These are phyloP conservation scores for Ooceraea biroi DNA, from an alignment of 1,140 invertebrate species.

Conservation along the genomic window DNA sequence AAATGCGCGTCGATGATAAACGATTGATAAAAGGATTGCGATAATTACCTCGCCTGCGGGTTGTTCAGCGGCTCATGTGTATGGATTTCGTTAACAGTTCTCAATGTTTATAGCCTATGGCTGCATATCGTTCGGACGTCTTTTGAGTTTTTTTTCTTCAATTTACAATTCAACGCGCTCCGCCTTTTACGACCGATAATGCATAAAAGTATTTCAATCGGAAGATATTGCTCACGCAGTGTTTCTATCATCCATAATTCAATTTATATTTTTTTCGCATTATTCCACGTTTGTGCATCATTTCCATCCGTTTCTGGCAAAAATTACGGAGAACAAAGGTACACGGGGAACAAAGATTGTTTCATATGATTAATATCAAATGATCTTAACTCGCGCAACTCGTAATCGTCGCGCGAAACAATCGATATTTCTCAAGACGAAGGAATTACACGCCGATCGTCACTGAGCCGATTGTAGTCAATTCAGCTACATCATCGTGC, in stretches of 20 bases:
- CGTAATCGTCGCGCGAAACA: background rate
- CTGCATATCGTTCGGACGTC: background rate
- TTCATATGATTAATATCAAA: background rate
- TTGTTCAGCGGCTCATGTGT: background rate
- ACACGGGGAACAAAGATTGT: background rate
- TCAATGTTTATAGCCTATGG: background rate
- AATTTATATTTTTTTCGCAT: background rate
- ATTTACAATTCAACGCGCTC: background rate
- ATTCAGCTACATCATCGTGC: slow-evolving; percentile 25
- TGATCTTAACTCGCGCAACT: background rate
- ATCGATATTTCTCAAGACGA: slow-evolving; percentile 9
- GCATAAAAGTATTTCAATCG: background rate
- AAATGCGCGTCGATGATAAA: slow-evolving; percentile 29
- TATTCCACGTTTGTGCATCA: background rate
- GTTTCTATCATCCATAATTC: slow-evolving; percentile 3
- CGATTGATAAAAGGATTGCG: background rate
- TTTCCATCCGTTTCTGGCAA: background rate
- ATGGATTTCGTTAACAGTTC: background rate
- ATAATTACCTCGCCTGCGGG: background rate
- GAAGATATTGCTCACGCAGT: background rate
- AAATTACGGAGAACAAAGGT: too few relatives aligned
- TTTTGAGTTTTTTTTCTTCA: background rate
- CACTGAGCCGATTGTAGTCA: background rate
- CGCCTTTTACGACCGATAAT: background rate
- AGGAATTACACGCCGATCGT: slow-evolving; percentile 20